phyloP scores from a whole-genome alignment of 2,113 vertebrate species.

The Oenanthe oenanthe region DNA sequence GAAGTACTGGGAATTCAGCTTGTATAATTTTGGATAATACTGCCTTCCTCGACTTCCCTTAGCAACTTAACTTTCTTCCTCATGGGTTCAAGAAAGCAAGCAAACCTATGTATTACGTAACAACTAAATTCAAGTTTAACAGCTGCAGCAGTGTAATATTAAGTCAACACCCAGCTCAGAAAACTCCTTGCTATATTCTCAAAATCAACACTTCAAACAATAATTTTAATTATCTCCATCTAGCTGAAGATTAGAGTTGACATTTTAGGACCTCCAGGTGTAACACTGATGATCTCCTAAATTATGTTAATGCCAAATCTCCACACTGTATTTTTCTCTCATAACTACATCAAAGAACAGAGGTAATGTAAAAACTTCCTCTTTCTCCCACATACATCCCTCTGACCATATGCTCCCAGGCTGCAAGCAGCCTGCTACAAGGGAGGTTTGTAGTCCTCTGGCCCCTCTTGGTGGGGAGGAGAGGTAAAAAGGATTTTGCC shows the following conservation, averaged over 20 bases:
- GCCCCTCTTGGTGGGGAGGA: background rate
- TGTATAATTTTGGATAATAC: background rate
- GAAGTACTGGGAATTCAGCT: background rate
- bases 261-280: background rate
- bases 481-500: background rate
- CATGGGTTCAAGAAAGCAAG: background rate
- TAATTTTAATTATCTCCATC: background rate
- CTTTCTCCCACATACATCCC: background rate
- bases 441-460: background rate
- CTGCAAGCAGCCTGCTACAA: background rate
- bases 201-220: background rate
- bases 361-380: background rate
- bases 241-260: background rate
- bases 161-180: background rate
- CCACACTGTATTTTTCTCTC: background rate
- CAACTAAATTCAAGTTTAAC: background rate
- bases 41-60: background rate
- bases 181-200: background rate
- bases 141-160: background rate
- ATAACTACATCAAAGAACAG: background rate
- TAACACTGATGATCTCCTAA: background rate
- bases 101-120: background rate
- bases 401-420: background rate
- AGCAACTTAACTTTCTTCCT: background rate
- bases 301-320: background rate